Evolutionary conservation across 2,888 invertebrate genomes (phyloP).

Genomic region (Noctua comes): DNA sequence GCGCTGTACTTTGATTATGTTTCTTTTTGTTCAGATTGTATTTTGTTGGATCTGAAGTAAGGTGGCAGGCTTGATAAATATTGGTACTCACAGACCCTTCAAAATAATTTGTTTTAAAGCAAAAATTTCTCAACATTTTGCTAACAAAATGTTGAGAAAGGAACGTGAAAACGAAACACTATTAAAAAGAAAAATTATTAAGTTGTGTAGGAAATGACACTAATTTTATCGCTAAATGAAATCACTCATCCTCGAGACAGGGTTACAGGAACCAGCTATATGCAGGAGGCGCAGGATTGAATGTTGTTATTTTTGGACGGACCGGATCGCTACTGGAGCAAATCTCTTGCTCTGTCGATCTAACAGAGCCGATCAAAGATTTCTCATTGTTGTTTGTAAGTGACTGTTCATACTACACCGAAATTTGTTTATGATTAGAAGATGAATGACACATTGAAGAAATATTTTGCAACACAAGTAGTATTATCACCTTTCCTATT

Average conservation of each 20-base stretch:
- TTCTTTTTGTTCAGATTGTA: conserved; percentile 58
- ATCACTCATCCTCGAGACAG: neutral
- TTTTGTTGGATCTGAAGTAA: conserved; percentile 17
- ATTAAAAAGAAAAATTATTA: neutral
- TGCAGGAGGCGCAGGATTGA: neutral
- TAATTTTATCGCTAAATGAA: neutral
- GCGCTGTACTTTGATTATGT: conserved; percentile 68
- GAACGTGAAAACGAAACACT: no score
- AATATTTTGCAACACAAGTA: no score
- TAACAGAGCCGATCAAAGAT: neutral
- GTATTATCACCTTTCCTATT: no score
- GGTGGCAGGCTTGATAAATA: neutral
- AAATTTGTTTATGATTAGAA: neutral
- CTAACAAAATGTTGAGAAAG: neutral
- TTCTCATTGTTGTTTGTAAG: neutral
- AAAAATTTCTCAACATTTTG: neutral
- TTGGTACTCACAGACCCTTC: neutral
- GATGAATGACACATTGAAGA: neutral
- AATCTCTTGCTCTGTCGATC: neutral
- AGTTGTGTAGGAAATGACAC: neutral
- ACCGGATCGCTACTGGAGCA: neutral
- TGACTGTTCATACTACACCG: neutral
- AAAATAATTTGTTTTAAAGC: neutral
- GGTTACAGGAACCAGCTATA: neutral
- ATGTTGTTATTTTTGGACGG: neutral